phyloP scores from a whole-genome alignment of 1,140 invertebrate species.

The Cotesia glomerata region DNA sequence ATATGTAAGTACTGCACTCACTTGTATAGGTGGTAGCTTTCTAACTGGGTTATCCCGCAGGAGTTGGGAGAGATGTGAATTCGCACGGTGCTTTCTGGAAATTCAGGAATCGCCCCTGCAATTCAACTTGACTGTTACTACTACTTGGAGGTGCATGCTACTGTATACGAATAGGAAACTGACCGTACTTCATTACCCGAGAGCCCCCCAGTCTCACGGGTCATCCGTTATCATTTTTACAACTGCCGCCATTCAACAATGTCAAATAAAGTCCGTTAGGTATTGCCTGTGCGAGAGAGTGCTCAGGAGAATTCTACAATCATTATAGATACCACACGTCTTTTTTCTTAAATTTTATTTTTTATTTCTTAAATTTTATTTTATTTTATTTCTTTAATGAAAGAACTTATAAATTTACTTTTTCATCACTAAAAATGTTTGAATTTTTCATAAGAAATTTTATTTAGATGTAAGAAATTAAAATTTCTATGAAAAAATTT shows the following conservation, averaged over 20 bases:
- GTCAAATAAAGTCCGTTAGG: conserved; percentile 65
- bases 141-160: conserved; percentile 27
- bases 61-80: conserved; percentile 32
- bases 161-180: conserved; percentile 26
- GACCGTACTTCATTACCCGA: conserved; percentile 63
- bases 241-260: conserved; percentile 65
- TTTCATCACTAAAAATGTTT: no score
- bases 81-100: conserved; percentile 15
- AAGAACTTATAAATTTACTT: no score
- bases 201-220: conserved; percentile 54
- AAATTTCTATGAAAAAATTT: no score
- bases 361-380: not conserved
- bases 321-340: conserved; percentile 25
- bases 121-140: conserved; percentile 41
- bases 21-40: no score
- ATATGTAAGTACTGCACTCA: no score
- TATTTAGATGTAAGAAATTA: no score
- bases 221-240: conserved; percentile 66
- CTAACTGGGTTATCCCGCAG: conserved; percentile 12
- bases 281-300: conserved; percentile 47
- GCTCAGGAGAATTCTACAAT: conserved; percentile 31
- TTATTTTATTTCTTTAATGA: not conserved
- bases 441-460: no score
- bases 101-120: conserved; percentile 8
- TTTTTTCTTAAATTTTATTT: conserved; percentile 10